A percentile compares a stretch with the other conserved stretches of the same genome.
phyloP scores from a whole-genome alignment of 1,140 invertebrate genomes.

The Ridgeia piscesae region DNA sequence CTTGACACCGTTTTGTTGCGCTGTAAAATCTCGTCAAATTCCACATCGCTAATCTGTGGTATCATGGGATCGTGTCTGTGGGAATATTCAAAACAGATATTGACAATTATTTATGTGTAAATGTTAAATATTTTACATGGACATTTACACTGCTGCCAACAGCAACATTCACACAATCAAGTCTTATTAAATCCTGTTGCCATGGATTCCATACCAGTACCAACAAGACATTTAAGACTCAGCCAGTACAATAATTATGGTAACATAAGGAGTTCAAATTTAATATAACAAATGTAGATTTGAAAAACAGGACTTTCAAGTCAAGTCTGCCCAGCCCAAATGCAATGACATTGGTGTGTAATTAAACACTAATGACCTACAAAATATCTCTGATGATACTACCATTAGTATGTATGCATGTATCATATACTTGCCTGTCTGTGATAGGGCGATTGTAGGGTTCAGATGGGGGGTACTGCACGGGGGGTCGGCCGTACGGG shows the following conservation, averaged over 20 bases:
- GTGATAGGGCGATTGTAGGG: background rate
- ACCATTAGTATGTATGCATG: constrained; percentile 11
- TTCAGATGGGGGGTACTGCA: background rate
- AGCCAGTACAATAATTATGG: background rate
- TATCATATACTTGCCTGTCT: background rate
- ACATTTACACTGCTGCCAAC: constrained; percentile 20
- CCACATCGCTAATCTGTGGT: constrained; percentile 78
- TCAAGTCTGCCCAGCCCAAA: background rate
- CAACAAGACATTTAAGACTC: background rate
- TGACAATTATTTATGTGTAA: constrained; percentile 43
- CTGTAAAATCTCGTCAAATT: constrained; percentile 98
- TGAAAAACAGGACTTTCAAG: background rate
- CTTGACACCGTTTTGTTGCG: constrained; percentile 96
- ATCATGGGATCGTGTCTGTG: constrained; percentile 46
- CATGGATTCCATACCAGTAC: background rate
- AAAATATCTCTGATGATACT: background rate
- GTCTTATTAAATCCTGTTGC: background rate
- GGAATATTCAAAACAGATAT: background rate
- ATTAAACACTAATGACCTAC: background rate
- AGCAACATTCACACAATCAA: background rate
- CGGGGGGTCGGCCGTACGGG: constrained; percentile 17
- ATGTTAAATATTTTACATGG: constrained; percentile 38
- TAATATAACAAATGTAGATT: background rate
- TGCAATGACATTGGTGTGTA: background rate
- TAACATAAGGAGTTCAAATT: background rate